phyloP scores from a whole-genome alignment of 2,888 invertebrate species.

The Creontiades dilutus region DNA sequence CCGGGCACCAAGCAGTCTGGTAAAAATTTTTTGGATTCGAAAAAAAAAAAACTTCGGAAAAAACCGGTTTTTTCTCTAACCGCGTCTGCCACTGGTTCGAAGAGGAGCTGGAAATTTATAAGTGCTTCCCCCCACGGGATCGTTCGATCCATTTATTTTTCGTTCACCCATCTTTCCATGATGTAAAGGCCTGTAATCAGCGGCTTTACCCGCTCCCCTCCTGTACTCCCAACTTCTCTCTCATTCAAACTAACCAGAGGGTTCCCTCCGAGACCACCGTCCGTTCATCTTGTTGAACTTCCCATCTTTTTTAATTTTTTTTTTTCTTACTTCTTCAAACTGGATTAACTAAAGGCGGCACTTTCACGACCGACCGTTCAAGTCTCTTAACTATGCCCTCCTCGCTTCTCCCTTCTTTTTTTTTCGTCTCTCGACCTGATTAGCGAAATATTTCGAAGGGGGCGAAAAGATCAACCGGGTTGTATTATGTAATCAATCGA shows the following conservation, averaged over 20 bases:
- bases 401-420: background rate
- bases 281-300: conserved; percentile 33
- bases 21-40: background rate
- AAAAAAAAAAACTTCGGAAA: background rate
- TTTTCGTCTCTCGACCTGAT: background rate
- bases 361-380: conserved; percentile 39
- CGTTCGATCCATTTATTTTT: conserved; percentile 24
- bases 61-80: conserved; percentile 1
- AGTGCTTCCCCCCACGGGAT: background rate
- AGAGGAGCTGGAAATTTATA: background rate
- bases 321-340: background rate
- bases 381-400: background rate
- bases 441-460: background rate
- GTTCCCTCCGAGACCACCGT: background rate
- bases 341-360: conserved; percentile 20
- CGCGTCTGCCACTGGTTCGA: background rate
- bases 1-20: conserved; percentile 19
- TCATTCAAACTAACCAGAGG: background rate
- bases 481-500: conserved; percentile 14
- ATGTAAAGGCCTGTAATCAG: conserved; percentile 39
- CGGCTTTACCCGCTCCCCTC: background rate
- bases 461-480: background rate
- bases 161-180: conserved; percentile 16
- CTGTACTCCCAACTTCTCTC: background rate
- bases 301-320: background rate